Percentiles rank a stretch among this genome's conserved stretches.
Evolutionary conservation across 2,113 vertebrate genomes (phyloP).

Genomic region (Catharus bicknelli): DNA sequence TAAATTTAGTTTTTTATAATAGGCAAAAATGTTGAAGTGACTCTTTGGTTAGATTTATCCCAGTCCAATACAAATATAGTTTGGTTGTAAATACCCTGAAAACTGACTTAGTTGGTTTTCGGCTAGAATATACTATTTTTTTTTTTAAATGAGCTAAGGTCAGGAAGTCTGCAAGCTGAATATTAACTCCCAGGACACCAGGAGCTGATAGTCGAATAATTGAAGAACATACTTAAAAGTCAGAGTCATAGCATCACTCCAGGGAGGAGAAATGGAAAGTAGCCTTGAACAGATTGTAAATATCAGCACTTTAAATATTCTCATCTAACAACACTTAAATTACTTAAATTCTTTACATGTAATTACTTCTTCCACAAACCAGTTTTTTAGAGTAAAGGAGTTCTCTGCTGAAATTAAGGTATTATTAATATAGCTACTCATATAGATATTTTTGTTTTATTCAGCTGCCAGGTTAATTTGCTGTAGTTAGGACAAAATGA

Average conservation of each 20-base stretch:
- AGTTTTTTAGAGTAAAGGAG: background rate
- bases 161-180: background rate
- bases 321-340: background rate
- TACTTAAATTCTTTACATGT: background rate
- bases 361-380: background rate
- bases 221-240: conserved; percentile 15
- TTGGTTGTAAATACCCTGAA: background rate
- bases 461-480: conserved; percentile 5
- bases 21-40: conserved; percentile 39
- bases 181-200: background rate
- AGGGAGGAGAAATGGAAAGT: background rate
- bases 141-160: background rate
- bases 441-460: background rate
- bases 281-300: conserved; percentile 21
- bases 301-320: conserved; percentile 33
- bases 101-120: background rate
- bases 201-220: background rate
- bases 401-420: background rate
- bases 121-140: background rate
- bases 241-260: conserved; percentile 24
- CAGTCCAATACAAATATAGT: background rate
- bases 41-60: conserved; percentile 38
- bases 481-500: background rate
- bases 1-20: background rate
- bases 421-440: background rate